These are phyloP conservation scores for Ochlodes sylvanus DNA, from an alignment of 2,888 invertebrate genomes.

Conservation along the genomic window DNA sequence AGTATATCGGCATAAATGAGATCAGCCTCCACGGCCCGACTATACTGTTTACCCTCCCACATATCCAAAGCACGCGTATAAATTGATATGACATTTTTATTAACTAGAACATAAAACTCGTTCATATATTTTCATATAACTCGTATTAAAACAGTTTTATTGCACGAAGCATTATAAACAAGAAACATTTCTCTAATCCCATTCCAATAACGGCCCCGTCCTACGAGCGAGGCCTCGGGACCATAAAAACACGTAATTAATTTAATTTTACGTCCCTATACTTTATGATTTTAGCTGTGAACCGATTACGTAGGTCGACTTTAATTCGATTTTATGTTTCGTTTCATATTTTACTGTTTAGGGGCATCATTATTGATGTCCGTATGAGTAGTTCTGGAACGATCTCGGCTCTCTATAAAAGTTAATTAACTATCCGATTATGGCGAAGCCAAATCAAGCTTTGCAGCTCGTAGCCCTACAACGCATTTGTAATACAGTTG, in stretches of 20 bases:
- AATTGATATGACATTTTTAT: conserved; percentile 23
- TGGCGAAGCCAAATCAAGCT: neutral
- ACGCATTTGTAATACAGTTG: no score
- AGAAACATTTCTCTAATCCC: conserved; percentile 26
- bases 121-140: conserved; percentile 27
- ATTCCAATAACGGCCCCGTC: conserved; percentile 20
- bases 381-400: neutral
- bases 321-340: conserved; percentile 3
- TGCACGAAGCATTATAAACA: conserved; percentile 19
- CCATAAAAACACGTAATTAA: conserved; percentile 37
- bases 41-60: conserved; percentile 5
- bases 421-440: neutral
- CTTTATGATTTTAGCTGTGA: conserved; percentile 30
- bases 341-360: conserved; percentile 11
- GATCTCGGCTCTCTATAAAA: neutral
- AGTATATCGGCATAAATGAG: neutral
- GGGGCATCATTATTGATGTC: conserved; percentile 7
- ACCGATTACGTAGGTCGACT: conserved; percentile 28
- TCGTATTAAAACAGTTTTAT: conserved; percentile 29
- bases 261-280: conserved; percentile 28
- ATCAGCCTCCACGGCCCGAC: neutral
- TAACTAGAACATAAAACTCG: conserved; percentile 30
- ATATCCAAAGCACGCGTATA: conserved; percentile 8
- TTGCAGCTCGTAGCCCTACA: no score
- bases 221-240: conserved; percentile 17